Base-by-base conservation (phyloP, 2,888 invertebrate genomes). In the Phalera bucephala region DNA sequence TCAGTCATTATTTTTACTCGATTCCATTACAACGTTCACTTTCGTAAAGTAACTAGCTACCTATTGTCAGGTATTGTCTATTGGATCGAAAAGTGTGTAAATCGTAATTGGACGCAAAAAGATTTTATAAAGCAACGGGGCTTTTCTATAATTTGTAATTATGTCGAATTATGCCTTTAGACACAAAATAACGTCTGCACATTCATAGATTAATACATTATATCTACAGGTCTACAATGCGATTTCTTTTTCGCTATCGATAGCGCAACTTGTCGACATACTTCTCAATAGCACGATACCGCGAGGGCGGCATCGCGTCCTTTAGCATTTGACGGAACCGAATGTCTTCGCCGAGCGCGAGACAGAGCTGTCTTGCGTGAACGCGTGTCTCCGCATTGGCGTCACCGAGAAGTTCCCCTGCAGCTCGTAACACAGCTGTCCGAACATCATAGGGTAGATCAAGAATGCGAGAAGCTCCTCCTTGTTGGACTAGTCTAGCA, bases 341-440 rank as follows among this genome's bases (percentile, higher is more conserved):
- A 4, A 91, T 91, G 77, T 97, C 95, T 12, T 91, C 91, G 33
- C 94, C 92, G 27, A 98, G 84, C 33, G 92, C 85, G 11, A 93
- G 91, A 62, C 97, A 94, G 51, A 97, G 92, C 35, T 92, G 91
- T 64, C 96, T 95, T 1, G 95, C 96, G 72, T 95, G 93, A 63
- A 92, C 92, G 45, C 97, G 93, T 0, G 97, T 95, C 51, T 97
- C 97, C 14, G 96, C 92, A 71, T 94, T 95, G 11, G 96, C 96
- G 74, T 99, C 98, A 14, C 93, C 94, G 4, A 97, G 83, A 45
- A 97, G 92, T 69, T 95, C 95, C 0, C 97, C 96, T 0, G 95
- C 94, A 0, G 95, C 93, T 17, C 94, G 91, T 35, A 99, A 87
- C 37, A 98, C 90, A 59, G 94, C 93, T 62, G 96, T 95, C 29